Evolutionary conservation across 2,113 vertebrate species (phyloP).

Genomic region (Glaucidium brasilianum): DNA sequence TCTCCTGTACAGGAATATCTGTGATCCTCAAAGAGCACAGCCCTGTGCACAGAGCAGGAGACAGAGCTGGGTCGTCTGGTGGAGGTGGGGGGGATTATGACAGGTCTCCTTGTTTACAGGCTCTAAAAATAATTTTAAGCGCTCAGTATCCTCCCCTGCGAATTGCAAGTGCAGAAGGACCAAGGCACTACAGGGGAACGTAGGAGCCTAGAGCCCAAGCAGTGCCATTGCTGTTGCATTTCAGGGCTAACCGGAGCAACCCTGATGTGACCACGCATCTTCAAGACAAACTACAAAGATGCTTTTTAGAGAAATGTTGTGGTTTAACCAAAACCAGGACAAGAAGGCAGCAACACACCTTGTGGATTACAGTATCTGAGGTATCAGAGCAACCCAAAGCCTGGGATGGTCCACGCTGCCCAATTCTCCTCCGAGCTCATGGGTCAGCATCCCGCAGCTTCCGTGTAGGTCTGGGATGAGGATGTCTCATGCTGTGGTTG

Average conservation of each 20-base stretch:
- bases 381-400: background rate
- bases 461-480: fast-evolving
- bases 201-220: background rate
- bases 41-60: background rate
- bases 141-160: fast-evolving
- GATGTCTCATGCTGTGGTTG: background rate
- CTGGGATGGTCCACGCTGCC: background rate
- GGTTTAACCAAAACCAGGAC: too few relatives aligned
- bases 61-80: background rate
- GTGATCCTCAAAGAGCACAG: background rate
- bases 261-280: background rate
- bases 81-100: background rate
- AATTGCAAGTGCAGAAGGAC: background rate
- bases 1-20: fast-evolving
- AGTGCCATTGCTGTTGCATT: background rate
- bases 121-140: background rate
- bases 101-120: background rate
- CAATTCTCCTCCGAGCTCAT: background rate
- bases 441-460: background rate
- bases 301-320: background rate
- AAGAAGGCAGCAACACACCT: background rate
- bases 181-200: background rate
- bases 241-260: background rate
- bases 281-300: background rate
- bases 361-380: background rate